Evolutionary conservation across 2,797 vertebrate genomes (phyloP), one percentile per base, ranked within the genome.

Genomic region (Chelmon rostratus): DNA sequence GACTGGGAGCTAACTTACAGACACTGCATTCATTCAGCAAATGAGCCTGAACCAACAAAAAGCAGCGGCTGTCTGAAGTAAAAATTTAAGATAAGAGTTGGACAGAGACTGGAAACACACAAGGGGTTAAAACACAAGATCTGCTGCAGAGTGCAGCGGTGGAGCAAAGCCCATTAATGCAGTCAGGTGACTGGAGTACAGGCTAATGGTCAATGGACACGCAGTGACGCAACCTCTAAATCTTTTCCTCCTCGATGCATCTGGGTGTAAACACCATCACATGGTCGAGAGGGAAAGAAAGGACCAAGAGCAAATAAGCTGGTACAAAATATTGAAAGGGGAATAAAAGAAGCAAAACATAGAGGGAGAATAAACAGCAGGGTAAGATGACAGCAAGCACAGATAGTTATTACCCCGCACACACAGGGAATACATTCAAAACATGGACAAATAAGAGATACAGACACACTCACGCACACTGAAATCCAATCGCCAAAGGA

Each of bases 231-330:
- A 91, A 83, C 73, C 71, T 78, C 38, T 78, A 76, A 86, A 84
- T 86, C 78, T 86, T 78, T 84, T 87, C 68, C 89, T 59, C 78
- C 71, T 81, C 42, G 0, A 78, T 86, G 88, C 70, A 77, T 85
- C 76, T 35, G 72, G 59, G 21, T 79, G 78, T 90, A 90, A 92
- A 92, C 88, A 91, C 46, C 58, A 42, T 89, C 88, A 86, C 84
- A 72, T 78, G 82, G 59, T 28, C 1, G 33, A 37, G 18, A 7
- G 42, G 57, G 76, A 46, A 9, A 16, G 23, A 79, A 40, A 44
- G n/a, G 8, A 6, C 40, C 1, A 0, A 4, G 44, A 52, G 35
- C 28, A 65, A 73, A 73, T 28, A 9, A 73, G 18, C 12, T 21
- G 5, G 6, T 8, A 62, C 6, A 53, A 54, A 63, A 73, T 28